Evolutionary conservation across 2,797 vertebrate species (phyloP).

Genomic region (Petrocephalus schoutedeni): DNA sequence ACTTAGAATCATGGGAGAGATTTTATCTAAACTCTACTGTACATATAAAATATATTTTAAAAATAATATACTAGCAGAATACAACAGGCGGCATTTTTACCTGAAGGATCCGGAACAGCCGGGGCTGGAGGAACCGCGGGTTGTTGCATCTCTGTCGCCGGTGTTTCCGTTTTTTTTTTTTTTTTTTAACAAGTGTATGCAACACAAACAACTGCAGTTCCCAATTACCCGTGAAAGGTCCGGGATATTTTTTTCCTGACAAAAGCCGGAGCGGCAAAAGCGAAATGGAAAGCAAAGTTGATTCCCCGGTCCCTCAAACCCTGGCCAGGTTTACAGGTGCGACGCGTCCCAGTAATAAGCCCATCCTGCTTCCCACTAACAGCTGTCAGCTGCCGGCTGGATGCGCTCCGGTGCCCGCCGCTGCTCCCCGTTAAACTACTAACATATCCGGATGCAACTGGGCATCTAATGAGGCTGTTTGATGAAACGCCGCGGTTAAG

Average conservation of each 20-base stretch:
- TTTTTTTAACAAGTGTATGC: constrained; percentile 1
- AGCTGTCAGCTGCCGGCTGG: constrained; percentile 13
- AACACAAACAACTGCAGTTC: not conserved
- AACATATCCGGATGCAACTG: not conserved
- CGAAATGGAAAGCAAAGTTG: not conserved
- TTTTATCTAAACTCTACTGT: not conserved
- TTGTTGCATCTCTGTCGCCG: constrained; percentile 54
- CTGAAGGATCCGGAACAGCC: constrained; percentile 45
- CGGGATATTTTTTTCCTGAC: not conserved
- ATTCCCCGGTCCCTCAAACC: not conserved
- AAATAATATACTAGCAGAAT: not conserved
- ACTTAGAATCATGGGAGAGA: not conserved
- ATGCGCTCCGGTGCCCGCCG: not conserved
- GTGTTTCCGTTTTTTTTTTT: not conserved
- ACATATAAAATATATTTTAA: not conserved
- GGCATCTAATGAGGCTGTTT: not conserved
- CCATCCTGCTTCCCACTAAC: not conserved
- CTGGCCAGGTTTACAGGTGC: not conserved
- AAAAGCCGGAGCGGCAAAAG: not conserved
- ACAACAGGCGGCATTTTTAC: constrained; percentile 27
- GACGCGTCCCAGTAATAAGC: not conserved
- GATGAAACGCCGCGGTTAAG: constrained; percentile 13
- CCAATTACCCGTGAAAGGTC: not conserved
- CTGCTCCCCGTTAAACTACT: not conserved
- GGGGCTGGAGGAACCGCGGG: constrained; percentile 40